Conservation (phyloP, 2,113 vertebrate genomes). For the Melanocharis versteri region DNA sequence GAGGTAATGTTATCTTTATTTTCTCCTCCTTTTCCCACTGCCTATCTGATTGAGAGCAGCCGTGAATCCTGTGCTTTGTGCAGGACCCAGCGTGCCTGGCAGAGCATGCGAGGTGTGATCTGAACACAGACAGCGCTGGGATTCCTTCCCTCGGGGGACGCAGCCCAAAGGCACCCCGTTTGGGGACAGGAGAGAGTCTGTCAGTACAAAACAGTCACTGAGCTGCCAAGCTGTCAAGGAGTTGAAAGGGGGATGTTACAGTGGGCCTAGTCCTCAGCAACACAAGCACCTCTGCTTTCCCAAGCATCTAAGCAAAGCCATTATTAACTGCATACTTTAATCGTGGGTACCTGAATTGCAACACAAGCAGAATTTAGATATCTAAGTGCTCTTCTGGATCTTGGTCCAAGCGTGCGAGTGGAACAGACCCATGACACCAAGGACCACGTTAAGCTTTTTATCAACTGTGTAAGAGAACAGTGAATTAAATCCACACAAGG, state of each 20-base stretch:
- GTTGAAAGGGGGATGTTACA: neutral
- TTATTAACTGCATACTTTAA: neutral
- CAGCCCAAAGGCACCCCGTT: neutral
- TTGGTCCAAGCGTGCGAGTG: neutral
- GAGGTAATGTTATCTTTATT: neutral
- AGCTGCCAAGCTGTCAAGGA: neutral
- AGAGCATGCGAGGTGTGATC: fast-evolving
- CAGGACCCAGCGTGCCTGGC: fast-evolving
- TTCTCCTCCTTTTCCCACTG: neutral
- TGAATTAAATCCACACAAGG: neutral
- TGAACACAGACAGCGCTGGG: neutral
- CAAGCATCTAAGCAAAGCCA: neutral
- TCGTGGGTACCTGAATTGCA: neutral
- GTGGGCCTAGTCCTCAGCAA: neutral
- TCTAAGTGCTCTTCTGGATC: neutral
- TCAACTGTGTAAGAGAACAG: neutral
- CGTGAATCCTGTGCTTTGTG: fast-evolving
- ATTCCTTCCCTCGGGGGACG: neutral
- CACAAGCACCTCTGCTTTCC: neutral
- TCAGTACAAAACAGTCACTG: neutral
- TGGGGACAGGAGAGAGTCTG: neutral
- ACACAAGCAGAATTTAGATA: neutral
- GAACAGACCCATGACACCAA: neutral
- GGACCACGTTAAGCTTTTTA: neutral
- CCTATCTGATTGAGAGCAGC: neutral